Evolutionary conservation across 1,140 invertebrate species (phyloP).

Genomic region (Thaumetopoea pityocampa): DNA sequence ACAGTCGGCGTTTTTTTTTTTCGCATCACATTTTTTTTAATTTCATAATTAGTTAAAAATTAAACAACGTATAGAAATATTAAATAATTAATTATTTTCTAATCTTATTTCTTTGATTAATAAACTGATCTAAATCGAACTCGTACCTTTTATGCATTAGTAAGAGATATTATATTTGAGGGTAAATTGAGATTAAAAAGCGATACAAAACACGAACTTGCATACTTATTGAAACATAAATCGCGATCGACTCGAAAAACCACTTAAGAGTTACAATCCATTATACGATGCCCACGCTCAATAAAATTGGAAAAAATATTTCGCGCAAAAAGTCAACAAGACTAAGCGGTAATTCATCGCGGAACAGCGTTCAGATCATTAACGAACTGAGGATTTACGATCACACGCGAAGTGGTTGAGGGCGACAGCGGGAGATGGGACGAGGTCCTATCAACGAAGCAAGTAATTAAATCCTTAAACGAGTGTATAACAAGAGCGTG

Average conservation of each 20-base stretch:
- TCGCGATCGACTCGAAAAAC: constrained; percentile 48
- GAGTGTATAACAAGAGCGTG: constrained; percentile 65
- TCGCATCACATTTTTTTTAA: neutral
- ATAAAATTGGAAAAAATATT: constrained; percentile 47
- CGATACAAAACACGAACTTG: constrained; percentile 37
- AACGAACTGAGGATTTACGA: constrained; percentile 61
- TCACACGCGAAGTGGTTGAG: constrained; percentile 37
- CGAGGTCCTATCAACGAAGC: constrained; percentile 42
- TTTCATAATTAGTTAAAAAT: constrained; percentile 9
- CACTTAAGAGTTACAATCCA: constrained; percentile 50
- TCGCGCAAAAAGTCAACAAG: constrained; percentile 49
- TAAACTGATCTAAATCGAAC: no score
- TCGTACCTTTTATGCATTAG: constrained; percentile 2
- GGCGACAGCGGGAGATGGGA: constrained; percentile 23
- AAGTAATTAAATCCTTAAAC: constrained; percentile 70
- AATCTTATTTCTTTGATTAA: neutral
- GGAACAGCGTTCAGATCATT: constrained; percentile 52
- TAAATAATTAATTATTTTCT: neutral
- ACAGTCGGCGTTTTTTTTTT: constrained; percentile 11
- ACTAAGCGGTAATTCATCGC: constrained; percentile 54
- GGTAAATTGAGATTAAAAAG: constrained; percentile 28
- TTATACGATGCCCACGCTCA: constrained; percentile 44
- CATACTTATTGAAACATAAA: constrained; percentile 47
- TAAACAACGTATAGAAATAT: constrained; percentile 1
- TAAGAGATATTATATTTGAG: constrained; percentile 27